Evolutionary conservation across 2,113 vertebrate genomes (phyloP).

Genomic region (Thunnus maccoyii): DNA sequence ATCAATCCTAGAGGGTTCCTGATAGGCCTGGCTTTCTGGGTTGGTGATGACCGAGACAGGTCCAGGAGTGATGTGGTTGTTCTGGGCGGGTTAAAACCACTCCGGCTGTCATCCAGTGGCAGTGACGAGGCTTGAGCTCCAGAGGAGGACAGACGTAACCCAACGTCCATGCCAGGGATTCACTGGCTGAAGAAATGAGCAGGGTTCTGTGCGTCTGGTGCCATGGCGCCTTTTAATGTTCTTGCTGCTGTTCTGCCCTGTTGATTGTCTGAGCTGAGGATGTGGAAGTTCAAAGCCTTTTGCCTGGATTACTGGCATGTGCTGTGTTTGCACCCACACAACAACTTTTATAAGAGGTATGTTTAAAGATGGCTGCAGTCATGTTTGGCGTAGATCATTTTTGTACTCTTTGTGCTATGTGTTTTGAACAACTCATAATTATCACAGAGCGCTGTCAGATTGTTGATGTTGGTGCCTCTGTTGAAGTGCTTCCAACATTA

Average conservation of each 20-base stretch:
- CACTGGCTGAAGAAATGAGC: conserved; percentile 49
- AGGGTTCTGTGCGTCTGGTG: conserved; percentile 15
- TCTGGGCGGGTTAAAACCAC: conserved; percentile 69
- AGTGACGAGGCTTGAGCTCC: conserved; percentile 39
- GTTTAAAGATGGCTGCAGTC: conserved; percentile 52
- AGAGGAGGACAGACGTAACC: conserved; percentile 31
- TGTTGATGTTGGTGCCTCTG: conserved; percentile 24
- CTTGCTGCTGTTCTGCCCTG: conserved; percentile 13
- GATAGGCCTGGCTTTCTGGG: conserved; percentile 37
- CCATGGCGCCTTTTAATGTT: conserved; percentile 56
- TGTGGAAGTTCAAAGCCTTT: conserved; percentile 97
- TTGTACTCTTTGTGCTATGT: background rate
- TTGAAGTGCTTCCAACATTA: conserved; percentile 18
- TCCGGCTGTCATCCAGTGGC: conserved; percentile 54
- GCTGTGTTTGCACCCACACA: conserved; percentile 94
- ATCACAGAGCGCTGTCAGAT: background rate
- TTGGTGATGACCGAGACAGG: conserved; percentile 45
- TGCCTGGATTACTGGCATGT: conserved; percentile 99
- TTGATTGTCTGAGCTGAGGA: conserved; percentile 74
- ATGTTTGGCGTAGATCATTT: background rate
- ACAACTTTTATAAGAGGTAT: conserved; percentile 95
- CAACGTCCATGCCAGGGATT: conserved; percentile 26
- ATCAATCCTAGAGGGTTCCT: conserved; percentile 29
- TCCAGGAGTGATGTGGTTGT: conserved; percentile 70
- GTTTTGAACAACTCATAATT: conserved; percentile 2